These are phyloP conservation scores for Dipus sagitta DNA, from an alignment of 2,797 vertebrate species.

Conservation along the genomic window DNA sequence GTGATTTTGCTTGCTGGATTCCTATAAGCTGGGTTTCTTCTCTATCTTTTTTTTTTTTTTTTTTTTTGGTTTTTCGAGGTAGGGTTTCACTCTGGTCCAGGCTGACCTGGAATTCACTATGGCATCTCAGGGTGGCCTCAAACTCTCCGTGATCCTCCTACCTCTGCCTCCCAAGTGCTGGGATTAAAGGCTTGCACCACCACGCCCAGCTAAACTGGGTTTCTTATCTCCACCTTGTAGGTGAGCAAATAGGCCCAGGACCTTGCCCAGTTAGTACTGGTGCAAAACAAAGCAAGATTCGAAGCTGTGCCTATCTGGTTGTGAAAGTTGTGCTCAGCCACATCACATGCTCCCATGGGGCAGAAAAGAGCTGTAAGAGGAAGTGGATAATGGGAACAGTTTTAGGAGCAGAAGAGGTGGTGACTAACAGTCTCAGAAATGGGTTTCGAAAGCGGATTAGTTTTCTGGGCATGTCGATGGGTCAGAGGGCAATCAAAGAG, in stretches of 20 bases:
- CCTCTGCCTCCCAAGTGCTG: too few species aligned
- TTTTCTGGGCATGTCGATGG: neutral
- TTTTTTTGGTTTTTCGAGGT: too few species aligned
- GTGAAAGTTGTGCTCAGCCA: neutral
- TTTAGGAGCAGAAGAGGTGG: slow-evolving; percentile 15
- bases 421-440: neutral
- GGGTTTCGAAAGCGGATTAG: neutral
- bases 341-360: neutral
- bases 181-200: too few species aligned
- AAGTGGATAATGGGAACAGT: neutral
- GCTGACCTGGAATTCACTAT: too few species aligned
- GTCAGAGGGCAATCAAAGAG: neutral
- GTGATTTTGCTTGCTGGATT: neutral
- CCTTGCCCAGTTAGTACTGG: neutral
- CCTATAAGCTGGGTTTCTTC: neutral
- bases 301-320: slow-evolving; percentile 23
- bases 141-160: too few species aligned
- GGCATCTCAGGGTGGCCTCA: too few species aligned
- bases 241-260: neutral
- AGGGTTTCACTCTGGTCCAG: too few species aligned
- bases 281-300: slow-evolving; percentile 13
- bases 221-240: neutral
- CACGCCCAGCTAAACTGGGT: neutral
- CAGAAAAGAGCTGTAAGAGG: neutral
- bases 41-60: too few species aligned